phyloP scores from a whole-genome alignment of 64 coral and sea anemone species.

The Catalaphyllia jardinei region DNA sequence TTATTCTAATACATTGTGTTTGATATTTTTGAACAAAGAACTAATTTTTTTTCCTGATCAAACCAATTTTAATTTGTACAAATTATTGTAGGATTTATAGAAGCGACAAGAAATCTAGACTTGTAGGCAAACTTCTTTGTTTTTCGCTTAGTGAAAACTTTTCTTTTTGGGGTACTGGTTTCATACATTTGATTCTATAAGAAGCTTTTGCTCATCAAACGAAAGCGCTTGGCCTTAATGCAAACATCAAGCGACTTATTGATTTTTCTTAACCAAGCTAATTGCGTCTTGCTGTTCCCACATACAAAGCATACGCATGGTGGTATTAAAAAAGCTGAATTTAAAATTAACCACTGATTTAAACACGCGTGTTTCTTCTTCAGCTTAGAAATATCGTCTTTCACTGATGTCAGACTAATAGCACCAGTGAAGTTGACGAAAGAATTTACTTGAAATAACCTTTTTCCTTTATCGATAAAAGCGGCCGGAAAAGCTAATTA shows the following conservation, averaged over 20 bases:
- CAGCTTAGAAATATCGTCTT: no score
- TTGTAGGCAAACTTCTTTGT: background rate
- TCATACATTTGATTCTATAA: background rate
- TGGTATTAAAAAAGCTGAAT: background rate
- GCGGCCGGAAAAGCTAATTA: no score
- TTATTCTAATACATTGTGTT: background rate
- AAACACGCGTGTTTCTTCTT: background rate
- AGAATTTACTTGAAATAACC: no score
- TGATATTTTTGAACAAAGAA: constrained; percentile 1
- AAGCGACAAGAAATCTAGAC: background rate
- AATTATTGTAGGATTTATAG: background rate
- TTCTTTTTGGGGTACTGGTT: background rate
- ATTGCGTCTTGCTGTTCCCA: background rate
- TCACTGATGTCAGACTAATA: no score
- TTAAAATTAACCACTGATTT: background rate
- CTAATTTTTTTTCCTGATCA: background rate
- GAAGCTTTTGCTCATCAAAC: background rate
- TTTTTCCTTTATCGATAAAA: no score
- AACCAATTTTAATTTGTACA: constrained; percentile 1
- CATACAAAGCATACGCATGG: background rate
- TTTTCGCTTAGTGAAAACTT: background rate
- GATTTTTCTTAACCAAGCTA: background rate
- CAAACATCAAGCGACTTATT: background rate
- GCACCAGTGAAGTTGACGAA: no score
- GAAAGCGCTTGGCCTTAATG: background rate